These are phyloP conservation scores for Rhinolophus sinicus DNA, from an alignment of 2,113 vertebrate species.

Conservation along the genomic window DNA sequence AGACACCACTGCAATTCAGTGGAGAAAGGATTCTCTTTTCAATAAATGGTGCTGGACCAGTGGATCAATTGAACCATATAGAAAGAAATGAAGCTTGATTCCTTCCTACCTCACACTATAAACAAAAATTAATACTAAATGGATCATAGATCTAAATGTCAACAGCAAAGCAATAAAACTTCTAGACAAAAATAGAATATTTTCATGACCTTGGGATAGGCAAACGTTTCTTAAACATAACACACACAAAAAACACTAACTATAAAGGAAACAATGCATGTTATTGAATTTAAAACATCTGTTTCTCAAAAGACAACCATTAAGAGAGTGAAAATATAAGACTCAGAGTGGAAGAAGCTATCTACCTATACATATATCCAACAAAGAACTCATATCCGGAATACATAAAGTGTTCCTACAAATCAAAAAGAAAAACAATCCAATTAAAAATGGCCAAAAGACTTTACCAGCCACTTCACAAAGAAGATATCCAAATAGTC, in stretches of 20 bases:
- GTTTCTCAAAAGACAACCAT: not conserved
- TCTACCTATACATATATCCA: accelerated
- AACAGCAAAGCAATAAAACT: not conserved
- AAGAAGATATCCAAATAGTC: not conserved
- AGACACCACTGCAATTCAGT: not conserved
- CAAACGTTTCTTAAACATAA: not conserved
- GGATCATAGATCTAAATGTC: not conserved
- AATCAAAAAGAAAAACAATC: not conserved
- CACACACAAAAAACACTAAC: not conserved
- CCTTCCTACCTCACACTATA: not conserved
- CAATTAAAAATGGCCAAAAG: not conserved
- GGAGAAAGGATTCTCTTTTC: not conserved
- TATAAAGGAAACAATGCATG: not conserved
- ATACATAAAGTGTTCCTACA: not conserved
- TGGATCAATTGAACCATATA: not conserved
- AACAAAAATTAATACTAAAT: not conserved
- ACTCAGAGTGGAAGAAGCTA: not conserved
- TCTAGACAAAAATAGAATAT: not conserved
- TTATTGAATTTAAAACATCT: not conserved
- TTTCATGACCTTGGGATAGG: not conserved
- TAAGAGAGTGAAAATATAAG: not conserved
- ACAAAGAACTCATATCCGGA: not conserved
- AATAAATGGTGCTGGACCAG: not conserved
- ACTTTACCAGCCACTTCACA: not conserved
- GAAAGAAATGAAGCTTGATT: not conserved